A percentile compares a stretch with the other conserved stretches of the same genome.
Evolutionary conservation across 2,113 vertebrate genomes (phyloP).

Genomic region (Cariama cristata): DNA sequence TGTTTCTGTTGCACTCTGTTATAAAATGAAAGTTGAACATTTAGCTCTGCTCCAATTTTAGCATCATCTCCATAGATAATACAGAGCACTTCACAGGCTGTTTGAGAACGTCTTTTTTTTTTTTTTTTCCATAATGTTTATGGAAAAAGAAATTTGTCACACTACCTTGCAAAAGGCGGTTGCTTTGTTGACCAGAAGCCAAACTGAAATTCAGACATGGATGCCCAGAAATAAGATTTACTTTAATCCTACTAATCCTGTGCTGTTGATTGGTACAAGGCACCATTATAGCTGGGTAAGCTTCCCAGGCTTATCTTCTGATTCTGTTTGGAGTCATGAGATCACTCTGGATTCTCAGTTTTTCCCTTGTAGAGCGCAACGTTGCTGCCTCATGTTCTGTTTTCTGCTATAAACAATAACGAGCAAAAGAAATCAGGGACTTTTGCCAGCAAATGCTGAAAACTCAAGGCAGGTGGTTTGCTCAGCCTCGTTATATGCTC

Average conservation of each 20-base stretch:
- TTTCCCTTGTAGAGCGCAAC: background rate
- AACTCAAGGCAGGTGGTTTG: background rate
- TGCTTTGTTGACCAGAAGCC: constrained; percentile 52
- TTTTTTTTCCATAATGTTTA: background rate
- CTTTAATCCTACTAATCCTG: constrained; percentile 69
- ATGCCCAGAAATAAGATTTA: constrained; percentile 66
- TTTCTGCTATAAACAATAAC: background rate
- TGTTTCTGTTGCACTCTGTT: background rate
- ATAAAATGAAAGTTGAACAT: background rate
- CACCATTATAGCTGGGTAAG: constrained; percentile 50
- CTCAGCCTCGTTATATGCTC: background rate
- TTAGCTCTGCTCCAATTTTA: constrained; percentile 22
- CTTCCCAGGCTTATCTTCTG: constrained; percentile 41
- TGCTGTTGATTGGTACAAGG: constrained; percentile 65
- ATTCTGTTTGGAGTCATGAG: constrained; percentile 47
- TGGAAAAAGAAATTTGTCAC: constrained; percentile 44
- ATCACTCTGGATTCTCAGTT: background rate
- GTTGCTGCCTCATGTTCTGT: background rate
- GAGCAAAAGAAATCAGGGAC: background rate
- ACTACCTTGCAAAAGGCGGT: background rate
- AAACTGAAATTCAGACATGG: constrained; percentile 62
- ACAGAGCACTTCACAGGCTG: background rate
- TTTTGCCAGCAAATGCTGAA: background rate
- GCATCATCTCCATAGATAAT: background rate
- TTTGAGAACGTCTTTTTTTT: background rate